These are phyloP conservation scores for Heteromurus nitidus DNA, from an alignment of 2,888 invertebrate species.

Conservation along the genomic window DNA sequence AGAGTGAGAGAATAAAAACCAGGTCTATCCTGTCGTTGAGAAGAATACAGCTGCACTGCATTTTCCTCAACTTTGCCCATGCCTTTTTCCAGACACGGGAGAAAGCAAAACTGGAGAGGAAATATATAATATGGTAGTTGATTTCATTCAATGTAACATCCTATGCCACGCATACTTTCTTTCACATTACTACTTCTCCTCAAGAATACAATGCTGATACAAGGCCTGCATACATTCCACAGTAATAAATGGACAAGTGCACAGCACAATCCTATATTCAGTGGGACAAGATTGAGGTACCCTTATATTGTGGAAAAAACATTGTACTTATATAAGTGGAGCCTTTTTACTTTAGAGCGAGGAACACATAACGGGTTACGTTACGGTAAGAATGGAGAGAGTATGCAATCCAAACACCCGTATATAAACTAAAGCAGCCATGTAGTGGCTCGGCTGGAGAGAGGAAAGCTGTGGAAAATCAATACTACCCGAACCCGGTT, in stretches of 20 bases:
- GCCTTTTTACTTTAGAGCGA: too few species aligned
- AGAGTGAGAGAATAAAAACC: conserved; percentile 1
- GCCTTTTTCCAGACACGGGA: conserved; percentile 39
- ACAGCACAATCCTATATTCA: too few species aligned
- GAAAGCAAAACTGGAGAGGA: conserved; percentile 6
- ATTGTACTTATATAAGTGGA: too few species aligned
- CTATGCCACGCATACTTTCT: background rate
- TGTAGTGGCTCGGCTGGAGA: background rate
- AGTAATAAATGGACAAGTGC: too few species aligned
- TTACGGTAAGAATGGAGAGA: background rate
- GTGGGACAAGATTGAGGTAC: too few species aligned
- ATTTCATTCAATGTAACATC: background rate
- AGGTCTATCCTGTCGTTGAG: conserved; percentile 52
- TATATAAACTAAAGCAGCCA: background rate
- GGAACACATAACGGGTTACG: too few species aligned
- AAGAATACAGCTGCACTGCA: conserved; percentile 66
- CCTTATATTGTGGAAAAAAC: too few species aligned
- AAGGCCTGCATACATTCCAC: too few species aligned
- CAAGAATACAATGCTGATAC: background rate
- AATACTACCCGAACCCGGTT: conserved; percentile 57
- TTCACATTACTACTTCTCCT: conserved; percentile 7
- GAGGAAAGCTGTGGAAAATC: conserved; percentile 54
- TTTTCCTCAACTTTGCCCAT: conserved; percentile 49
- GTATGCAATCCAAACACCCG: too few species aligned
- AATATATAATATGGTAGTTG: conserved; percentile 6